Base-by-base conservation (phyloP, 2,888 invertebrate genomes). In the Tuta absoluta region DNA sequence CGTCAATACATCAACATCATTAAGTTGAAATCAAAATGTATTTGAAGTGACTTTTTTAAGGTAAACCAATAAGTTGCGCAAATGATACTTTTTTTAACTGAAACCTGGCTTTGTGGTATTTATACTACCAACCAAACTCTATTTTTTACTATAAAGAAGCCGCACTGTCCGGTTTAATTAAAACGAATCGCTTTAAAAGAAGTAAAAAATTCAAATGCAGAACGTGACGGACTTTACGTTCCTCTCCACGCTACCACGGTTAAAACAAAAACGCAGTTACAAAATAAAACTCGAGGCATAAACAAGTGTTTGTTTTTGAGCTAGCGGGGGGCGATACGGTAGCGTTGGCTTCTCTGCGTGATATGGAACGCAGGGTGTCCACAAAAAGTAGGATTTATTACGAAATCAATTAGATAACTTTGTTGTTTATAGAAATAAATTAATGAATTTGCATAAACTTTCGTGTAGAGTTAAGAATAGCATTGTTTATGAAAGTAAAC, bases 241-340 rank as follows among this genome's bases (percentile, higher is more conserved):
- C 75, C 77, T 69, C 75, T 75, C 74, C 72, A 75, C 68, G 75
- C 75, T 77, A 74, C 74, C 68, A 70, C 68, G 70, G 72, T 71
- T 67, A 72, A 70, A 65, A 65, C 66, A 68, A 72, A 70, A 65
- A 65, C 66, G 68, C 63, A 63, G 64, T 71, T 77, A 76, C 73
- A 71, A 74, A 78, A 78, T 76, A 76, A 77, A 82, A 79, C 77
- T 78, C 79, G 73, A 75, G 73, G 68, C 68, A 67, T 72, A 69
- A 75, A 76, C 76, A 76, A 79, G 77, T 75, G 77, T 79, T 82
- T 84, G 81, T 80, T 79, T 77, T 72, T 75, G 67, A 70, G 72
- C 78, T 82, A 72, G 81, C 87, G 79, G 91, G 90, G 89, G 89
- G 87, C 73, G 81, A 74, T 79, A 90, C 91, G 81, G 91, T 91